Base-by-base conservation (phyloP, 2,797 vertebrate genomes). In the Etheostoma perlongum region DNA sequence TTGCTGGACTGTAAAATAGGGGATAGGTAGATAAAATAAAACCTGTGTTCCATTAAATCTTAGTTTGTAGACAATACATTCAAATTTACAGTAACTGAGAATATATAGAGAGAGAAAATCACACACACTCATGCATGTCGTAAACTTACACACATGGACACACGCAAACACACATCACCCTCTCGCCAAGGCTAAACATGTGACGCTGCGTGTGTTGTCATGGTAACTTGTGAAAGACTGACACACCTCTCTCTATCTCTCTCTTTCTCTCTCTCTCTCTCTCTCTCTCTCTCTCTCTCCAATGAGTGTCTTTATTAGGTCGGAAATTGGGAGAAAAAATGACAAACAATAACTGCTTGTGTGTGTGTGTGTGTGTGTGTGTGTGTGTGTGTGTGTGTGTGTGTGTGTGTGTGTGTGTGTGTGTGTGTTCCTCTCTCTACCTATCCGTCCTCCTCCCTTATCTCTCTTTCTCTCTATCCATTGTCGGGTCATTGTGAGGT, bases 401-500 rank as follows among this genome's bases (percentile, higher is more conserved):
- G 48, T n/a, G 19, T 49, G 51, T 25, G 16, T 57, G 25, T 48
- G 52, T 46, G 27, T 47, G 58, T 42, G 47, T 25, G 61, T 58
- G 51, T 14, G 72, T 40, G 53, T 59, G 44, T 15, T 13, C 47
- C 63, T 58, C 58, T 30, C 55, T 72, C 63, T 61, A 49, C 54
- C 71, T 49, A 27, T 76, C 54, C 30, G 27, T 69, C 54, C 73
- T 81, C 63, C 15, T 63, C 42, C 52, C 53, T 58, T 64, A 30
- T 82, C 53, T 73, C 71, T 69, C 57, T 64, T 13, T 65, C 54
- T 62, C 52, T 71, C 70, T 47, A 72, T 81, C 74, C 73, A 44
- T 63, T 58, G 64, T 76, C 65, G 27, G 87, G 85, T 87, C 87
- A 86, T 27, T 64, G 79, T 72, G 71, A 79, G 89, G 86, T 83